Base-by-base conservation (phyloP, 2,888 invertebrate species). In the Melanchra persicariae region DNA sequence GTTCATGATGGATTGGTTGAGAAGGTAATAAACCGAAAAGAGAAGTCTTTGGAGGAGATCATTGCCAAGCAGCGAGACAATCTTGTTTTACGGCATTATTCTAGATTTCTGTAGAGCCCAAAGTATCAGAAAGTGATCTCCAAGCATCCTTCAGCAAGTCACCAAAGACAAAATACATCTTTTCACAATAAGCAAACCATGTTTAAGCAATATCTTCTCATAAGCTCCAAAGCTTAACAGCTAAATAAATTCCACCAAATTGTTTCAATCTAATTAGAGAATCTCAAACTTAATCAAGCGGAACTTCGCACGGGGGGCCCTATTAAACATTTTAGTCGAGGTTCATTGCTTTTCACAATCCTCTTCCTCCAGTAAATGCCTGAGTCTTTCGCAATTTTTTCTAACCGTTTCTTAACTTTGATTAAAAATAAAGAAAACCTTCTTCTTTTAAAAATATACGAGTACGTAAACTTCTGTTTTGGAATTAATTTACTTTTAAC, bases 211-310 rank as follows among this genome's bases (percentile, higher is more conserved):
- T 58, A 58, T 51, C 30, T 58, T 77, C 47, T 15, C 22, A 26
- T 66, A 65, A 47, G 40, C 51, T 47, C 10, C 12, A 12, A 40
- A 47, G 71, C 61, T 73, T 75, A 66, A 80, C 26, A 71, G 70
- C 64, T 49, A 54, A 57, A 77, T 80, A 81, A 74, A 77, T 81
- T 79, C 26, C 49, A 19, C 43, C 24, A 59, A 85, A 81, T 73
- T 73, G 77, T 75, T 73, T 63, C 30, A 83, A 79, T 85, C 67
- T 83, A 83, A 85, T 84, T 75, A 85, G 67, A 51, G 74, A 75
- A 74, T 85, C 77, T 83, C 59, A 75, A 77, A 84, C 74, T 72
- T 84, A 84, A 84, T 85, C 80, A 77, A 72, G 70, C 67, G 64
- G 57, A 84, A 77, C 64, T 84, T 83, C 49, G 60, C 70, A 74